Base-by-base conservation (phyloP, 2,113 vertebrate species). In the Ammodytes dubius region DNA sequence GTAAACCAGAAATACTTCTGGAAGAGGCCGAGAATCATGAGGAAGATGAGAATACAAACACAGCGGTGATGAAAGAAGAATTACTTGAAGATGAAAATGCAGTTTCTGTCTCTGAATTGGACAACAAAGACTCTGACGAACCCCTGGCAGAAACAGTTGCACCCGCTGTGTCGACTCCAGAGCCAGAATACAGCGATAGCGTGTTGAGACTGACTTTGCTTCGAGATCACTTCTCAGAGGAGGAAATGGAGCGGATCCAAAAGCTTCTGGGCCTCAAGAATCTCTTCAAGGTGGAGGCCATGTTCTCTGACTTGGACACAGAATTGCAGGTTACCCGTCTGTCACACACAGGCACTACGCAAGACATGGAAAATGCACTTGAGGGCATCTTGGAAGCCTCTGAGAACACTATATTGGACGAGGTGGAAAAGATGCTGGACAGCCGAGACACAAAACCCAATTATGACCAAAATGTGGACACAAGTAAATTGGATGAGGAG, bases 61-160 rank as follows among this genome's bases (percentile, higher is more conserved):
- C 27, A 27, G 27, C 27, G n/a, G 82, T 87, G 0, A 77, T 84
- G 4, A 78, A 88, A 0, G 93, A 95, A 56, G 94, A 94, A 54
- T 91, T 98, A 0, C 90, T 99, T 57, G 97, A 98, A 88, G 98
- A 99, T 91, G 98, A 99, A 92, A 99, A 99, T 46, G 97, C 97
- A 60, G 63, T 90, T 89, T 84, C 56, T 17, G 42, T 60, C 17
- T 72, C 81, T 15, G 61, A 88, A 43, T 66, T 79, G 1, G 54
- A 86, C 0, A 2, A 35, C 1, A 37, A 27, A 19, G 57, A 85
- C 50, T 19, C 47, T 14, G 17, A 68, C 6, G 17, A 83, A 50
- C 52, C 72, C 0, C 57, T 70, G 2, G 27, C 66, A 6, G 85
- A 73, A 54, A 27, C 76, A 39, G 49, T 13, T 19, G 19, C 5